Conservation (phyloP, 1,140 invertebrate genomes). For the Lepidotrigona ventralis region DNA sequence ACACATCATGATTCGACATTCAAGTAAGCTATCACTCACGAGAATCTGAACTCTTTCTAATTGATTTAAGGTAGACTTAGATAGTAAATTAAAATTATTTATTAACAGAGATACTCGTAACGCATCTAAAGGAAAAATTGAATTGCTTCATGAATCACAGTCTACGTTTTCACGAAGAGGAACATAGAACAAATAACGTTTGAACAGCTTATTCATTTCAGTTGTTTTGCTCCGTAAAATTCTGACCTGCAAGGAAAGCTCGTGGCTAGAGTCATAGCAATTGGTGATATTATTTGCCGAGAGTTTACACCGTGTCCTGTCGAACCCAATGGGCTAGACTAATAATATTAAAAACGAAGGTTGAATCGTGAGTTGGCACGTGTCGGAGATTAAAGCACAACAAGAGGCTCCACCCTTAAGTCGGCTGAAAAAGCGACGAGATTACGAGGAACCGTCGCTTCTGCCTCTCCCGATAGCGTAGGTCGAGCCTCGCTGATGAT, state of each 20-base stretch:
- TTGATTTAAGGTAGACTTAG: background rate
- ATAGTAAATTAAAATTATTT: background rate
- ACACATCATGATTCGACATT: background rate
- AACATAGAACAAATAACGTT: no score
- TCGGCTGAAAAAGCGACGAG: constrained; percentile 39
- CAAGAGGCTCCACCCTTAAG: constrained; percentile 37
- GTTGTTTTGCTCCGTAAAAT: background rate
- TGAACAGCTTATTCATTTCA: background rate
- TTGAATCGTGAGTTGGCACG: constrained; percentile 30
- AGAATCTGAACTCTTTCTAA: background rate
- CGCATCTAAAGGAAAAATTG: no score
- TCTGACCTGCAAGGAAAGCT: no score
- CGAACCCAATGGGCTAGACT: background rate
- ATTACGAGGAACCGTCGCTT: constrained; percentile 37
- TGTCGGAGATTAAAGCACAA: constrained; percentile 43
- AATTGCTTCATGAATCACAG: no score
- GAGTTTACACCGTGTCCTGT: background rate
- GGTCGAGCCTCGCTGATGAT: constrained; percentile 56
- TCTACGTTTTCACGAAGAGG: no score
- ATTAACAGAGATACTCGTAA: background rate
- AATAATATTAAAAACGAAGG: constrained; percentile 23
- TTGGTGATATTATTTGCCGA: background rate
- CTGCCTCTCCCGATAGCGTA: constrained; percentile 48
- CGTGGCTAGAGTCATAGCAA: background rate
- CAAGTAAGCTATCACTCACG: background rate